These are phyloP conservation scores for Lagenorhynchus albirostris DNA, from an alignment of 2,113 vertebrate genomes.

Conservation along the genomic window DNA sequence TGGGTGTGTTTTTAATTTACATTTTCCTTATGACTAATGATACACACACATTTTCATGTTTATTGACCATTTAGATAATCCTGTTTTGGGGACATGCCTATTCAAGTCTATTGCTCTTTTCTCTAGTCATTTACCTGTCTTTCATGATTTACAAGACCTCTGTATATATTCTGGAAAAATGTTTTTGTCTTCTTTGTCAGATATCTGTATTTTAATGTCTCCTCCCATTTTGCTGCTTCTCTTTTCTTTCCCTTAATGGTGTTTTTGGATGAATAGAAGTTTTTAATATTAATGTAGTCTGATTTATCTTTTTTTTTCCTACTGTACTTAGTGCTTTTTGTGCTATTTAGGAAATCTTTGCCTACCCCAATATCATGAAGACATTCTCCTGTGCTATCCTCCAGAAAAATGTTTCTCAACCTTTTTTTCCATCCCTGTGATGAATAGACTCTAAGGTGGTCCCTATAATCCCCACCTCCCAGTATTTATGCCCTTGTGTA, in stretches of 20 bases:
- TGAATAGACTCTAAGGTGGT: not conserved
- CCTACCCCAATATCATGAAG: not conserved
- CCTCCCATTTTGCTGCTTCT: not conserved
- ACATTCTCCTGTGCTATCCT: not conserved
- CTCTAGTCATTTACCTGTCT: not conserved
- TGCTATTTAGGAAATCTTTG: not conserved
- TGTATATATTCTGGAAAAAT: not conserved
- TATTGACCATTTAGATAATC: not conserved
- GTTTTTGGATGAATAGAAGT: not conserved
- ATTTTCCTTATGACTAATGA: not conserved
- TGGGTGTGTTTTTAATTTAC: not conserved
- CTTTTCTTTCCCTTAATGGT: not conserved
- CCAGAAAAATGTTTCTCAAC: not conserved
- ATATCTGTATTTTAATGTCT: not conserved
- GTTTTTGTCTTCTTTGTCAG: not conserved
- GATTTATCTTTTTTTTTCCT: not conserved
- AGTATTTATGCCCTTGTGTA: not conserved
- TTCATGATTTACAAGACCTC: not conserved
- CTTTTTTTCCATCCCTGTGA: not conserved
- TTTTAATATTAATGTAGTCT: not conserved
- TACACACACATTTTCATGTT: not conserved
- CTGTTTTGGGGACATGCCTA: not conserved
- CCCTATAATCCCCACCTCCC: not conserved
- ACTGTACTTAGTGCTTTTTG: not conserved
- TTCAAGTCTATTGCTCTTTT: not conserved